Base-by-base conservation (phyloP, 1,140 invertebrate species). In the Forficula auricularia region DNA sequence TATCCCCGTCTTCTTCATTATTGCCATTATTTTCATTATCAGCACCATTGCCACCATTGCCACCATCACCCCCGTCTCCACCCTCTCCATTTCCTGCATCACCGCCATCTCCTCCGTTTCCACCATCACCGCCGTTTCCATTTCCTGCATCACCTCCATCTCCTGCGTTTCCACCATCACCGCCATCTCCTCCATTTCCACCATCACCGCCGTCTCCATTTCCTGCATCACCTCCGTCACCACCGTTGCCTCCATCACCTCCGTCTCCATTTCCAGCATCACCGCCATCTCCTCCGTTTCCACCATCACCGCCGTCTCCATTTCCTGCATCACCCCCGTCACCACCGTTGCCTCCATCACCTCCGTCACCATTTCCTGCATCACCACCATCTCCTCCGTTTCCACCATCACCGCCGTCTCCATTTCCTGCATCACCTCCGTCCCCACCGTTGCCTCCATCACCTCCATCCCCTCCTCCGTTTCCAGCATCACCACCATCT, bases 401-500 rank as follows among this genome's bases (percentile, higher is more conserved):
- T 6, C 48, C 39, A 16, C 44, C 44, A 27, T 47, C 47, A 49
- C 50, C 51, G 20, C 48, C 50, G 30, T 50, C 49, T 31, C 49
- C 48, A 43, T 43, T 48, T 15, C 48, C 51, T 9, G 45, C 47
- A 16, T 42, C 40, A 31, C 48, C 52, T 8, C 52, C 49, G 10
- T 30, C 48, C 52, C 37, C 33, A 49, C 48, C 8, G 47, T 40
- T 14, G 3, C 34, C 34, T 39, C 41, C 48, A 35, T 43, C 48
- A 13, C 30, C 30, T 10, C 40, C 36, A 3, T 18, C 19, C n/a
- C 46, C 42, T 16, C 44, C 49, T 40, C 52, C 53, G 16, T 51
- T 54, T 51, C 56, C 55, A 27, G 43, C 43, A 19, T 48, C 44
- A 12, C 45, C 41, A 37, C 37, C 45, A 30, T 50, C 48, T 12